These are phyloP conservation scores for Rhagonycha fulva DNA, from an alignment of 2,888 invertebrate species.

Conservation along the genomic window DNA sequence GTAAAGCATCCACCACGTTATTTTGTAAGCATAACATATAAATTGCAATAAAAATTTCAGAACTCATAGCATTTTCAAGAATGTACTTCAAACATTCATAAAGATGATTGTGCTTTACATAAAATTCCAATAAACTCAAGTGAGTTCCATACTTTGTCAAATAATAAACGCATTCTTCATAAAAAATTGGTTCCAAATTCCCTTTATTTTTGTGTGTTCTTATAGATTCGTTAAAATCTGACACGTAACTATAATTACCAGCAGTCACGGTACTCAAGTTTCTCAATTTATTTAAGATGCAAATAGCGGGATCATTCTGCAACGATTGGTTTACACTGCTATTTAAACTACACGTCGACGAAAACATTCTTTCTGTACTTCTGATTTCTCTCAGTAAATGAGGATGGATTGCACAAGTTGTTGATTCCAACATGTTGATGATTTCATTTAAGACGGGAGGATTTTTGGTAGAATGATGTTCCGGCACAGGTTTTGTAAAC, in stretches of 20 bases:
- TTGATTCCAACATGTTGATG: slow-evolving; percentile 68
- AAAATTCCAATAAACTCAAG: slow-evolving; percentile 74
- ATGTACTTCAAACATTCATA: slow-evolving; percentile 72
- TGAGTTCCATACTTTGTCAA: slow-evolving; percentile 79
- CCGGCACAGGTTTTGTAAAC: slow-evolving; percentile 50
- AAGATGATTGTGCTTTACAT: slow-evolving; percentile 72
- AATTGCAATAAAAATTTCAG: slow-evolving; percentile 75
- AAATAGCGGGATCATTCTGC: slow-evolving; percentile 58
- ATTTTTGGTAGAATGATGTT: slow-evolving; percentile 63
- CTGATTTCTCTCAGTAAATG: slow-evolving; percentile 58
- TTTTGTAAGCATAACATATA: slow-evolving; percentile 70
- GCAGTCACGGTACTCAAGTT: slow-evolving; percentile 54
- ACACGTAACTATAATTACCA: slow-evolving; percentile 47
- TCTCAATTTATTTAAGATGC: slow-evolving; percentile 55
- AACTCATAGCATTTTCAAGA: slow-evolving; percentile 67
- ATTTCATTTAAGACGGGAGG: slow-evolving; percentile 74
- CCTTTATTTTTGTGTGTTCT: slow-evolving; percentile 30
- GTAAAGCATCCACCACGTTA: slow-evolving; percentile 64
- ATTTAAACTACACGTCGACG: slow-evolving; percentile 41
- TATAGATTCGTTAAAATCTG: slow-evolving; percentile 8
- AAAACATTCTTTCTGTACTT: slow-evolving; percentile 33
- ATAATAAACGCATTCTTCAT: slow-evolving; percentile 83
- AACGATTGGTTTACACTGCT: slow-evolving; percentile 32
- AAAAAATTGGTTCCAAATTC: slow-evolving; percentile 61
- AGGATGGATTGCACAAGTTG: slow-evolving; percentile 60